Evolutionary conservation across 2,113 vertebrate species (phyloP), one percentile per base, ranked within the genome.

Genomic region (Myiagra hebetior): DNA sequence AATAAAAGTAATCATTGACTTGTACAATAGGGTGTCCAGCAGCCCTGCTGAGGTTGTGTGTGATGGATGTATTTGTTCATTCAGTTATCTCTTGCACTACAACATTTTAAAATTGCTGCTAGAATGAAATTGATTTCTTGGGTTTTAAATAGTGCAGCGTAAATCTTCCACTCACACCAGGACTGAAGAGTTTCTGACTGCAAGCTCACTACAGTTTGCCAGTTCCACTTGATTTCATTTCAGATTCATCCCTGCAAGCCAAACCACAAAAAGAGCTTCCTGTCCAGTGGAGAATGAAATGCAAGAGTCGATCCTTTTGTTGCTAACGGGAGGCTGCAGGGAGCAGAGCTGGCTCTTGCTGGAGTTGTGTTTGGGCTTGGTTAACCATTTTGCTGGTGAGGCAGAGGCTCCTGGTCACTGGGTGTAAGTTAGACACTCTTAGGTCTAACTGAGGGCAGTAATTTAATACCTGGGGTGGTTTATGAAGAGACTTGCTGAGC

Each of bases 151-250:
- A 92, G 56, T 42, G 23, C 52, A 72, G 83, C 0, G 3, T 96
- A 92, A 96, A 93, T 90, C 79, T 94, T 93, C 50, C 15, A 11
- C 72, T 94, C 76, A 6, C 65, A 81, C 80, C 33, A 37, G 50
- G 85, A 81, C 83, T 11, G 7, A 76, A 57, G 60, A 49, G 30
- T 78, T 88, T 86, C 52, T 4, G 16, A 76, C 75, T 86, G 73
- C 86, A 93, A 74, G 44, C 55, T 91, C 68, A 65, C 47, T 86
- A 80, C 68, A 88, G 55, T 91, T 95, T 96, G 93, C 93, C 82
- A 95, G 89, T 94, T 92, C 85, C 64, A 78, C 79, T 94, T 88
- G 82, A 94, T 96, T 96, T 94, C 52, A 59, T 90, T 91, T 94
- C 85, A 95, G 73, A 78, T 79, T 87, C 56, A 60, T 41, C 47